phyloP scores from a whole-genome alignment of 2,113 vertebrate genomes.

The Tringa solitaria region DNA sequence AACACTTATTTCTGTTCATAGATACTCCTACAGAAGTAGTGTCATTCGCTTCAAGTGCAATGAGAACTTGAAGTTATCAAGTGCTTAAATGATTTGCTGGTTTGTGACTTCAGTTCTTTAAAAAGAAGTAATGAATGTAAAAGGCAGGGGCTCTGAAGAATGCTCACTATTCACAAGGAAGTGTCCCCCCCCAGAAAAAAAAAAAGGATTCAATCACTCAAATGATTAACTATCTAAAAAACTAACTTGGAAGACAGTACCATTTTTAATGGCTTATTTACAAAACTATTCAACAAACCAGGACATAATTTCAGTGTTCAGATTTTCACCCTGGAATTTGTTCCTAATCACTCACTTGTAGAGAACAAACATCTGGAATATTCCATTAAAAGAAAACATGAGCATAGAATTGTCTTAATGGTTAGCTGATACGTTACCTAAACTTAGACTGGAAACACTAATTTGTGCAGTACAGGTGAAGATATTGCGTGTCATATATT shows the following conservation, averaged over 20 bases:
- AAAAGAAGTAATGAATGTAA: not conserved
- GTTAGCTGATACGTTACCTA: not conserved
- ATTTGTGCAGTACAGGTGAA: not conserved
- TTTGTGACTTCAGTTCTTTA: not conserved
- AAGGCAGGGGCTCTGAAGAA: not conserved
- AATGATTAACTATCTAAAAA: conserved; percentile 41
- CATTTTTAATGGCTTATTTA: conserved; percentile 6
- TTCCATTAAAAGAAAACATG: conserved; percentile 45
- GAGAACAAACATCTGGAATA: conserved; percentile 45
- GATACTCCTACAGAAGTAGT: not conserved
- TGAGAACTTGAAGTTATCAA: not conserved
- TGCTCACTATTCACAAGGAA: not conserved
- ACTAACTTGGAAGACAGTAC: conserved; percentile 1
- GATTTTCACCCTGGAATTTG: conserved; percentile 35
- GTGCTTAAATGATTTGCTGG: not conserved
- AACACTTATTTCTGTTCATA: not conserved
- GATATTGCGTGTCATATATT: not conserved
- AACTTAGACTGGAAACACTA: conserved; percentile 4
- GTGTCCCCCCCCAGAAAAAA: too few relatives aligned
- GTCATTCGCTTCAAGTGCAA: not conserved
- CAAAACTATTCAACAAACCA: conserved; percentile 30
- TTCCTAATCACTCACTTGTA: conserved; percentile 39
- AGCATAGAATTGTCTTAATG: not conserved
- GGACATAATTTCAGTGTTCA: conserved; percentile 28
- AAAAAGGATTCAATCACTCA: not conserved